Conservation (phyloP, 1,140 invertebrate genomes). For the Trinorchestia longiramus region DNA sequence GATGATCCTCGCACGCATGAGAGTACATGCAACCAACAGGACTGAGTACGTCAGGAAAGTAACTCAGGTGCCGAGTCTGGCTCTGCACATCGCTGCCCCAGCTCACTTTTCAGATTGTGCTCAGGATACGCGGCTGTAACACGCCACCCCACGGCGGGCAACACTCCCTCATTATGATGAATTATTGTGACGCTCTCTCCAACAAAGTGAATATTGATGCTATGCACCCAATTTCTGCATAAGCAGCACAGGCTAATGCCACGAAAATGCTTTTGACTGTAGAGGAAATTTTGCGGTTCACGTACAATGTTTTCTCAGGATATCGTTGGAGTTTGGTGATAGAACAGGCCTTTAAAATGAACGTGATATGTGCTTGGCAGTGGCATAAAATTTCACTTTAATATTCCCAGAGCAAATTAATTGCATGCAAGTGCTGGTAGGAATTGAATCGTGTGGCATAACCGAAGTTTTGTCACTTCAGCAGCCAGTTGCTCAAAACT, state of each 20-base stretch:
- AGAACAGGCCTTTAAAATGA: background rate
- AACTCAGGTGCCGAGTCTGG: background rate
- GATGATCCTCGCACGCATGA: background rate
- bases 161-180: conserved; percentile 39
- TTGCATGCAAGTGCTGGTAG: background rate
- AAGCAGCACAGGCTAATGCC: background rate
- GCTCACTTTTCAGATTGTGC: conserved; percentile 15
- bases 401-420: background rate
- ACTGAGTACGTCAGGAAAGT: background rate
- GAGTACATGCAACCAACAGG: background rate
- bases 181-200: conserved; percentile 18
- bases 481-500: background rate
- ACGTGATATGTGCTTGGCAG: background rate
- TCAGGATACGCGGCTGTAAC: conserved; percentile 10
- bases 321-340: background rate
- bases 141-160: background rate
- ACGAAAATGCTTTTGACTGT: background rate
- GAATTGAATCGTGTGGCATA: background rate
- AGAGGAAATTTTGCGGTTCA: background rate
- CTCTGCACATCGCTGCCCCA: background rate
- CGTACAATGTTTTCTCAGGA: background rate
- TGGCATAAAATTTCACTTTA: background rate
- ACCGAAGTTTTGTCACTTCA: background rate
- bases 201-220: conserved; percentile 15
- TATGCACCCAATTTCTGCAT: background rate